Evolutionary conservation across 2,797 vertebrate genomes (phyloP), one percentile per base, ranked within the genome.

Genomic region (Notolabrus celidotus): DNA sequence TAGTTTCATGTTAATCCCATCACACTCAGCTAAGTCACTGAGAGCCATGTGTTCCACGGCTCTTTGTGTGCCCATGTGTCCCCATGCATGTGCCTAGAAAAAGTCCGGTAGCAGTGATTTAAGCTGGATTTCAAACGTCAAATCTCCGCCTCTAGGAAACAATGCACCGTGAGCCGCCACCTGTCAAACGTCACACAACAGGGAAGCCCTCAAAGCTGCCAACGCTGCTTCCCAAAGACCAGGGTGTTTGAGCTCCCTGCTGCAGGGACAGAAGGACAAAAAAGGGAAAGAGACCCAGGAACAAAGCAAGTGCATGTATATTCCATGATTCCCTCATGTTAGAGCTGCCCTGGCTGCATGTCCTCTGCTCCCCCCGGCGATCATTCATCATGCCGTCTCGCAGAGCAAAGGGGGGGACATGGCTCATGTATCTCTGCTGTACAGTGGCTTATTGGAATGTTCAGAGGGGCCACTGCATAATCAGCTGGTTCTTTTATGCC

Each of bases 351-450:
- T 45, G 75, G 59, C 71, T 82, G 69, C 57, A 60, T 67, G 77
- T 80, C 76, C 55, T 34, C 19, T 42, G 59, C 62, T 59, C 56
- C 56, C 74, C 75, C 12, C 29, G 70, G 84, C 67, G 29, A 85
- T 85, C 86, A 80, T 88, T 85, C 82, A 91, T 91, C 89, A 88
- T 84, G 59, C 77, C 81, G 55, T 85, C 89, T 85, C 75, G 77
- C n/a, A 51, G 46, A 54, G 72, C 14, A 14, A 50, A 34, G 61
- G 59, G 20, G n/a, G 56, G 31, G 60, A 34, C 29, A 12, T 57
- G 10, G 71, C 80, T 84, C 67, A n/a, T 75, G 81, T 66, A 77
- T 83, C 81, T 86, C 68, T 47, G 58, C 76, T 34, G 72, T 62
- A 19, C 73, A 58, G 74, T 45, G 17, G 56, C 76, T 80, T 86